Conservation (phyloP, 2,888 invertebrate species). For the Gandaritis pyraliata region DNA sequence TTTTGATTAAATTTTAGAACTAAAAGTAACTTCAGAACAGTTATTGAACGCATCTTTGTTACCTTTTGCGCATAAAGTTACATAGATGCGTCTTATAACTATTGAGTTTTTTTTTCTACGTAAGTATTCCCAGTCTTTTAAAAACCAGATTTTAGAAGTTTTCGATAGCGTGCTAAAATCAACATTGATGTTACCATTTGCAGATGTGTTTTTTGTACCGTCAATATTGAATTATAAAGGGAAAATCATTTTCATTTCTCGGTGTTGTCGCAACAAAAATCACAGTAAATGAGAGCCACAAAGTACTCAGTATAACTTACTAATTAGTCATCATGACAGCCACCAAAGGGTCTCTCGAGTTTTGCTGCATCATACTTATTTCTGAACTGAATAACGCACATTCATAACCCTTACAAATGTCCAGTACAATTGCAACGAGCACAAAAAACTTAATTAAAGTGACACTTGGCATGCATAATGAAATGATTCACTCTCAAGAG, state of each 20-base stretch:
- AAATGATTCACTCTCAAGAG: slow-evolving; percentile 69
- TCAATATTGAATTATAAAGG: too few species aligned
- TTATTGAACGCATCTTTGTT: background rate
- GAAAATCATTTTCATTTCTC: too few species aligned
- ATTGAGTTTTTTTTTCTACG: too few species aligned
- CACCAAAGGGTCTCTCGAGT: slow-evolving; percentile 23
- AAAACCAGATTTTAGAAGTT: too few species aligned
- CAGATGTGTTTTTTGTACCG: too few species aligned
- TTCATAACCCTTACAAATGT: slow-evolving; percentile 69
- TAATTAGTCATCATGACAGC: slow-evolving; percentile 38
- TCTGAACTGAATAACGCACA: slow-evolving; percentile 62
- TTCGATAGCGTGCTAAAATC: too few species aligned
- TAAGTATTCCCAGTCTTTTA: too few species aligned
- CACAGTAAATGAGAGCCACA: slow-evolving; percentile 1
- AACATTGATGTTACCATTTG: too few species aligned
- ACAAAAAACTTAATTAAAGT: slow-evolving; percentile 80
- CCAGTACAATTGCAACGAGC: slow-evolving; percentile 67
- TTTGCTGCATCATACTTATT: slow-evolving; percentile 67
- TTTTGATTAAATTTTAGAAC: slow-evolving; percentile 40
- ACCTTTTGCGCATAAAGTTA: background rate
- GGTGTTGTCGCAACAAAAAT: background rate
- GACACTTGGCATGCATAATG: slow-evolving; percentile 78
- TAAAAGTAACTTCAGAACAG: background rate
- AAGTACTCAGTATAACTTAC: slow-evolving; percentile 11
- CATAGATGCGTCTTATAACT: too few species aligned